Conservation (phyloP, 2,113 vertebrate species). For the Myotis brandtii region DNA sequence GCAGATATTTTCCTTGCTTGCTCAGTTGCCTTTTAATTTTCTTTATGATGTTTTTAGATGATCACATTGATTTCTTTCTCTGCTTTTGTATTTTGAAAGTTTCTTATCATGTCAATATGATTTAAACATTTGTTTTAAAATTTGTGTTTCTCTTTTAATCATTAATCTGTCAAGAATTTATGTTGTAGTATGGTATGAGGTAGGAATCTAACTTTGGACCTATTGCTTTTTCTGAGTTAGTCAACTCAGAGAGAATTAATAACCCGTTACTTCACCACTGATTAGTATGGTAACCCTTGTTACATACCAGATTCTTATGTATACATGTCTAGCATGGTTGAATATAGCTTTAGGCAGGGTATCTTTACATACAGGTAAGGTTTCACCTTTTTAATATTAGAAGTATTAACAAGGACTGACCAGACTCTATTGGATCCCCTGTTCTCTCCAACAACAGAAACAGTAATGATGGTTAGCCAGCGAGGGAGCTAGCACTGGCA, state of each 20-base stretch:
- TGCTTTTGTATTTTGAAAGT: constrained; percentile 25
- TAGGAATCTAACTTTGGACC: background rate
- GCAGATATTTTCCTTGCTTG: background rate
- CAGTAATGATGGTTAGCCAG: background rate
- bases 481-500: background rate
- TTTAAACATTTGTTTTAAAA: constrained; percentile 39
- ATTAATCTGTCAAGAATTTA: background rate
- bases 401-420: background rate
- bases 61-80: background rate
- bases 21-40: constrained; percentile 1
- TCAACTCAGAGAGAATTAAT: background rate
- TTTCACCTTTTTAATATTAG: background rate
- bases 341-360: background rate
- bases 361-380: background rate
- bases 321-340: background rate
- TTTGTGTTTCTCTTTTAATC: background rate
- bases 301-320: background rate
- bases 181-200: background rate
- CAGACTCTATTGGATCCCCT: background rate
- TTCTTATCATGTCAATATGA: background rate
- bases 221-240: background rate
- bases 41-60: background rate
- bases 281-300: background rate
- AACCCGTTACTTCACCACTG: background rate
- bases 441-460: background rate